Evolutionary conservation across 2,113 vertebrate genomes (phyloP).

Genomic region (Phoxinus phoxinus): DNA sequence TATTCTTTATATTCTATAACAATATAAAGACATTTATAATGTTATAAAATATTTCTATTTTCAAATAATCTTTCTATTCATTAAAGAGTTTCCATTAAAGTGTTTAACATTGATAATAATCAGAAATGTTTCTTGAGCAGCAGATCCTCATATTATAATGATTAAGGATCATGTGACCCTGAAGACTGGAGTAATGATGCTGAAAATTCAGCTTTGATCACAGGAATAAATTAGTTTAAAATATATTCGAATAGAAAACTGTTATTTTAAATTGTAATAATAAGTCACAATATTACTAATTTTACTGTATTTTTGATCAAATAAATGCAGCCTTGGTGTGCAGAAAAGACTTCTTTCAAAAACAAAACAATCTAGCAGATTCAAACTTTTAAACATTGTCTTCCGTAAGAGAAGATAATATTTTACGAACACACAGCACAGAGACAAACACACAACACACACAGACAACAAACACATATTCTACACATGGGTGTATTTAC

Average conservation of each 20-base stretch:
- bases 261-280: not conserved
- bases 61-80: too few relatives aligned
- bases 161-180: not conserved
- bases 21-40: not conserved
- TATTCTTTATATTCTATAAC: too few relatives aligned
- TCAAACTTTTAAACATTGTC: not conserved
- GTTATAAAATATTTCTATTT: too few relatives aligned
- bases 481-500: not conserved
- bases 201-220: not conserved
- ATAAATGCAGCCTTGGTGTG: not conserved
- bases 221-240: not conserved
- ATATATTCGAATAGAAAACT: not conserved
- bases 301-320: not conserved
- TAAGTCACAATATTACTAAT: not conserved
- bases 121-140: not conserved
- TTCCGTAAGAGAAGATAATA: not conserved
- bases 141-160: not conserved
- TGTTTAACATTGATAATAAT: too few relatives aligned
- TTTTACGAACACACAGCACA: slow-evolving; percentile 10
- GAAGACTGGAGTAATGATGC: not conserved
- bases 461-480: not conserved
- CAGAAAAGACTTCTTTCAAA: not conserved
- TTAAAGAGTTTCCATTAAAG: too few relatives aligned
- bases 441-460: not conserved
- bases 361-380: too few relatives aligned